Evolutionary conservation across 2,113 vertebrate genomes (phyloP).

Genomic region (Microtus montanus): DNA sequence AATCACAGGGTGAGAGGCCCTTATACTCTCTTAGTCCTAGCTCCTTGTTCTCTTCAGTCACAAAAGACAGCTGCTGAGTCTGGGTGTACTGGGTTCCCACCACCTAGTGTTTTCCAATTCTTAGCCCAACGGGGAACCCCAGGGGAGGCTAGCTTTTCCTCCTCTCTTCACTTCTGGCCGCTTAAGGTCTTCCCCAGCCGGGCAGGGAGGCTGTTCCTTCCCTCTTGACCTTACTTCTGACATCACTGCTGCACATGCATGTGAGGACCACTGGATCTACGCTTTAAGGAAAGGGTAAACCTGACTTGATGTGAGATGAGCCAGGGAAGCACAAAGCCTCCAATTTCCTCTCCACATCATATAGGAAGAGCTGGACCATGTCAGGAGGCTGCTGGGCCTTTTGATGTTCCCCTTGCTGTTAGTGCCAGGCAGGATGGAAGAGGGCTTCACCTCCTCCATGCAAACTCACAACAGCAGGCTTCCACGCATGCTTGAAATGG

Average conservation of each 20-base stretch:
- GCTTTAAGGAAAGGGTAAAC: conserved; percentile 51
- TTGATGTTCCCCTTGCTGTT: conserved; percentile 63
- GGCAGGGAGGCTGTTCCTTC: neutral
- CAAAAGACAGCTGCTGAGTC: neutral
- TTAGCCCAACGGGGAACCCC: too few relatives aligned
- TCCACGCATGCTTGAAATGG: conserved; percentile 7
- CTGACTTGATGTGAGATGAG: conserved; percentile 53
- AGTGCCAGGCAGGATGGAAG: conserved; percentile 32
- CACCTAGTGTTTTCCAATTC: neutral
- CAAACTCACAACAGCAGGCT: conserved; percentile 57
- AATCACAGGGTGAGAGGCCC: neutral
- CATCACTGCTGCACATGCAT: neutral
- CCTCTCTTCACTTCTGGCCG: neutral
- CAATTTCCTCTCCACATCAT: conserved; percentile 51
- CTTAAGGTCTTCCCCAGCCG: neutral
- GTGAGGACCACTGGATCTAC: conserved; percentile 45
- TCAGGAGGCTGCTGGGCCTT: neutral
- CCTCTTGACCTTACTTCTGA: conserved; percentile 19
- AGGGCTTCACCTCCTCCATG: conserved; percentile 24
- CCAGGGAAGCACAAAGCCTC: conserved; percentile 61
- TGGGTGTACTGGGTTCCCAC: neutral
- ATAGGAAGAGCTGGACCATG: conserved; percentile 49
- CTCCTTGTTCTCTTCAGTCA: neutral
- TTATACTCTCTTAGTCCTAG: accelerated
- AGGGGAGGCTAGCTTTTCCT: accelerated